Evolutionary conservation across 2,113 vertebrate species (phyloP), one percentile per base, ranked within the genome.

Genomic region (Phoenicopterus ruber): DNA sequence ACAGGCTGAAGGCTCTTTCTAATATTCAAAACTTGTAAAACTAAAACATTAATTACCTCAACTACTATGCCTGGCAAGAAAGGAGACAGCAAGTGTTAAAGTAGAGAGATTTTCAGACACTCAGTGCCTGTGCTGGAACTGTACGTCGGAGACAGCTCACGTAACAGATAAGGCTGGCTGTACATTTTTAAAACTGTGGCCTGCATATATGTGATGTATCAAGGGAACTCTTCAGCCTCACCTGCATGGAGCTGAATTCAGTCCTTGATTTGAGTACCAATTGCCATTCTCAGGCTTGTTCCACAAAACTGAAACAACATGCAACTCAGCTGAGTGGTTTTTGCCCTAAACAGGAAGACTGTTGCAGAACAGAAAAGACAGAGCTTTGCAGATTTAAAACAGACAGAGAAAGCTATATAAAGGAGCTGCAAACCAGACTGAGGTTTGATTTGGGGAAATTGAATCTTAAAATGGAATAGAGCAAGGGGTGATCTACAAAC

Each of bases 141-240:
- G 52, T 11, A 20, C 2, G 3, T 12, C 47, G 17, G 21, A 42
- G 58, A 28, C 36, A 13, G 21, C 38, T 80, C 62, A 31, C 0
- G 2, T 13, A 47, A 38, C 31, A 25, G 57, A 31, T 31, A 38
- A 40, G 18, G n/a, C 38, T 73, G 24, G 14, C 13, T 69, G 40
- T 0, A 4, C 11, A 1, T 55, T 38, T 73, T 42, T 25, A n/a
- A 46, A 67, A n/a, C 67, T 4, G 34, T 73, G 38, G n/a, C 17
- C 24, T 70, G 42, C 10, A 16, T 2, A 4, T 2, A 46, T 5
- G 26, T 6, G 7, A 22, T 6, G 5, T 12, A 47, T 4, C 25
- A 31, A 65, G 63, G 55, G 88, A 90, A 54, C 11, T 31, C 59
- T 26, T 8, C 32, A 74, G 80, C 42, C 76, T 67, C 67, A 49